Evolutionary conservation across 2,113 vertebrate species (phyloP).

Genomic region (Cyprinodon tularosa): DNA sequence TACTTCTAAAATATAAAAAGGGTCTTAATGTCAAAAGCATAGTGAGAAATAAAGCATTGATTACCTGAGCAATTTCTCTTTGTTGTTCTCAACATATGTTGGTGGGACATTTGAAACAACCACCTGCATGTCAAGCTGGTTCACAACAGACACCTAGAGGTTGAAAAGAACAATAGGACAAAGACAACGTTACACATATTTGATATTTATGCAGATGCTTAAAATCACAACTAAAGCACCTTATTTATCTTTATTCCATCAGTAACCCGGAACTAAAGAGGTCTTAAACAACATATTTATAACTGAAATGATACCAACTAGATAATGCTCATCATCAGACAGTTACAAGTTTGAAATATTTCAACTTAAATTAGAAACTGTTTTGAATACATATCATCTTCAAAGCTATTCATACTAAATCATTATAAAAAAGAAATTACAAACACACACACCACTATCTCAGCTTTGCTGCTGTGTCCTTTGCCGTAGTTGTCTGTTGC

Average conservation of each 20-base stretch:
- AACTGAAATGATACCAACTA: background rate
- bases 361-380: background rate
- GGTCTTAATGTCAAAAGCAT: background rate
- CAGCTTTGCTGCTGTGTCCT: constrained; percentile 91
- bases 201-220: background rate
- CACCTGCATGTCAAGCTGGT: constrained; percentile 98
- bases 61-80: constrained; percentile 92
- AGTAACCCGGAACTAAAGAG: background rate
- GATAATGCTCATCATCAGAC: background rate
- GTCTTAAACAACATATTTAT: background rate
- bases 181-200: constrained; percentile 16
- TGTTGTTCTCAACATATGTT: constrained; percentile 95
- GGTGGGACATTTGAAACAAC: constrained; percentile 96
- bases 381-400: background rate
- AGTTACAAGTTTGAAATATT: background rate
- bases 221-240: too few species aligned
- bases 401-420: background rate
- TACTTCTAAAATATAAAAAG: background rate
- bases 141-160: constrained; percentile 94
- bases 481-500: constrained; percentile 94
- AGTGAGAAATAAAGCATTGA: background rate
- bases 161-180: constrained; percentile 20
- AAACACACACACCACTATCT: constrained; percentile 87
- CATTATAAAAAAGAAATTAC: background rate
- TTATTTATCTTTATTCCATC: background rate